Evolutionary conservation across 1,140 invertebrate species (phyloP).

Genomic region (Drosophila novamexicana): DNA sequence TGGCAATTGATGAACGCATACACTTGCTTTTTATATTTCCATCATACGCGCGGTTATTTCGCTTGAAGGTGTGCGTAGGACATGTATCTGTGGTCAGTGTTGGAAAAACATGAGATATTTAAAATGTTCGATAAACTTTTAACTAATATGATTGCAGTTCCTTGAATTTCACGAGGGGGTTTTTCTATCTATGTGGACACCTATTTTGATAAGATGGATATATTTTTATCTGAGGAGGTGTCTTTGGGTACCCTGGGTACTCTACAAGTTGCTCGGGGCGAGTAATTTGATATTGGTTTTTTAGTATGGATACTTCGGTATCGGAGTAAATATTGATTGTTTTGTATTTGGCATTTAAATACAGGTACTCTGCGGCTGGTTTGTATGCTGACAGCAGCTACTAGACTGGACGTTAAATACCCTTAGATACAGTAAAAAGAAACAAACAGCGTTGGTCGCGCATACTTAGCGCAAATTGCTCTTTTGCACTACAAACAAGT

Average conservation of each 20-base stretch:
- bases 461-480: slow-evolving; percentile 65
- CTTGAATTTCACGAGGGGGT: too few relatives aligned
- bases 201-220: too few relatives aligned
- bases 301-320: background rate
- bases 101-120: too few relatives aligned
- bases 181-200: too few relatives aligned
- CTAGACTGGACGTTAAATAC: slow-evolving; percentile 9
- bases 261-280: too few relatives aligned
- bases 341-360: background rate
- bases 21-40: slow-evolving; percentile 43
- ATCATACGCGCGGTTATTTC: too few relatives aligned
- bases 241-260: too few relatives aligned
- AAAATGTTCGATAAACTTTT: too few relatives aligned
- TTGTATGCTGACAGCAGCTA: background rate
- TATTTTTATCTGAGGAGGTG: too few relatives aligned
- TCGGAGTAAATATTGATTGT: background rate
- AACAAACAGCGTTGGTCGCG: slow-evolving; percentile 50
- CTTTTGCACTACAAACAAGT: slow-evolving; percentile 55
- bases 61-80: too few relatives aligned
- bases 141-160: too few relatives aligned
- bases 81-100: too few relatives aligned
- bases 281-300: background rate
- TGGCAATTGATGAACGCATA: slow-evolving; percentile 33
- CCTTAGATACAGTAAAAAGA: slow-evolving; percentile 19
- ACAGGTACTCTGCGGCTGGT: background rate